Evolutionary conservation across 2,113 vertebrate genomes (phyloP).

Genomic region (Peromyscus maniculatus): DNA sequence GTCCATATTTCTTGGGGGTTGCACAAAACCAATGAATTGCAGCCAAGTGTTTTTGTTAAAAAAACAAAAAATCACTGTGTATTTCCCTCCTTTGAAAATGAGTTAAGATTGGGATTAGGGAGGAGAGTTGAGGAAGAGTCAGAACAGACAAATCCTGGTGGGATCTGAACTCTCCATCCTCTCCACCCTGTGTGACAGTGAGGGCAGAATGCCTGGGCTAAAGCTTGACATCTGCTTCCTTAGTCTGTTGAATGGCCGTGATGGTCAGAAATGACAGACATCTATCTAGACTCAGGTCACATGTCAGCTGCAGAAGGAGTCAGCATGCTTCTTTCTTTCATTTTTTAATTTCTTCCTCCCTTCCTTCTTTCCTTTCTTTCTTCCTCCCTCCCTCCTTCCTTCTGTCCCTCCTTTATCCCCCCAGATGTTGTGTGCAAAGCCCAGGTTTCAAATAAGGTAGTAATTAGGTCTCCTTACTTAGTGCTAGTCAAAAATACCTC

Average conservation of each 20-base stretch:
- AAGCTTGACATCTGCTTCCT: constrained; percentile 23
- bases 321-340: background rate
- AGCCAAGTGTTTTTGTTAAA: background rate
- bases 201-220: background rate
- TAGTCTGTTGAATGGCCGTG: constrained; percentile 71
- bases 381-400: background rate
- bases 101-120: background rate
- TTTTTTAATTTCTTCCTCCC: too few species aligned
- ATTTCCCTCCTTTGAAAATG: background rate
- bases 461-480: constrained; percentile 76
- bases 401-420: background rate
- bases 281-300: constrained; percentile 70
- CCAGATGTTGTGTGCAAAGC: constrained; percentile 69
- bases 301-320: constrained; percentile 76
- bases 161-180: background rate
- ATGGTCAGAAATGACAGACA: constrained; percentile 66
- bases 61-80: background rate
- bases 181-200: rapidly evolving
- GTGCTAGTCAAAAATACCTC: constrained; percentile 77
- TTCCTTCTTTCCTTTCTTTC: too few species aligned
- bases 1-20: constrained; percentile 38
- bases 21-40: background rate
- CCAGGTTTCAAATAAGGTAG: constrained; percentile 80
- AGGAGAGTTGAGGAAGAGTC: background rate
- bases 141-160: background rate